phyloP scores from a whole-genome alignment of 2,113 vertebrate genomes.

The Syrmaticus mikado region DNA sequence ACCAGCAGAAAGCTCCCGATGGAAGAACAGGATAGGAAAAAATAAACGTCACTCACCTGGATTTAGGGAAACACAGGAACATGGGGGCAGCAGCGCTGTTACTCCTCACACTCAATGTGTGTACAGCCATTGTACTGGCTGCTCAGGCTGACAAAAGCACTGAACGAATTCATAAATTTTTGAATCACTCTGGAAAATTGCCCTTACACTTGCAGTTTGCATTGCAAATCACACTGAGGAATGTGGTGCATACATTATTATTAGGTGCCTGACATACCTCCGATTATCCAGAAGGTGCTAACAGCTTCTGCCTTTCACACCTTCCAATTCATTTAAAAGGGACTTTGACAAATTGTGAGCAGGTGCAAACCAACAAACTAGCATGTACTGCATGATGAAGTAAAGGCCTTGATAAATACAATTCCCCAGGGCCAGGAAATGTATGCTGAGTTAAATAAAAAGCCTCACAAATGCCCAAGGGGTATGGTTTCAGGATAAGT shows the following conservation, averaged over 20 bases:
- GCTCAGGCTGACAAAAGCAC: neutral
- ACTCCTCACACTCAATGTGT: fast-evolving
- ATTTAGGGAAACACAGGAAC: neutral
- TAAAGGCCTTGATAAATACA: neutral
- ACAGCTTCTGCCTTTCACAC: neutral
- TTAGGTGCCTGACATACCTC: neutral
- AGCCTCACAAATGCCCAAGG: neutral
- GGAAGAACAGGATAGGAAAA: neutral
- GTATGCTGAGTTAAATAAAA: neutral
- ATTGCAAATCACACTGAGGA: neutral
- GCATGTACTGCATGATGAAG: neutral
- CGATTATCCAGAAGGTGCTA: neutral
- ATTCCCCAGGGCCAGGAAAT: neutral
- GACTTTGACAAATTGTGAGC: neutral
- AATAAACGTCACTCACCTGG: fast-evolving
- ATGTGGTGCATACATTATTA: neutral
- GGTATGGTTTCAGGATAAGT: neutral
- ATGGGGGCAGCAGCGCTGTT: too few relatives aligned
- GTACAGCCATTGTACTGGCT: neutral
- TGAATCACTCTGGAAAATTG: neutral
- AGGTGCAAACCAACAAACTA: neutral
- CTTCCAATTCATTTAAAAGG: neutral
- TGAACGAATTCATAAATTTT: neutral
- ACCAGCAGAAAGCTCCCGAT: neutral
- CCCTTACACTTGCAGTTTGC: neutral